phyloP scores from a whole-genome alignment of 2,888 invertebrate genomes.

The Ferdinandea cuprea region DNA sequence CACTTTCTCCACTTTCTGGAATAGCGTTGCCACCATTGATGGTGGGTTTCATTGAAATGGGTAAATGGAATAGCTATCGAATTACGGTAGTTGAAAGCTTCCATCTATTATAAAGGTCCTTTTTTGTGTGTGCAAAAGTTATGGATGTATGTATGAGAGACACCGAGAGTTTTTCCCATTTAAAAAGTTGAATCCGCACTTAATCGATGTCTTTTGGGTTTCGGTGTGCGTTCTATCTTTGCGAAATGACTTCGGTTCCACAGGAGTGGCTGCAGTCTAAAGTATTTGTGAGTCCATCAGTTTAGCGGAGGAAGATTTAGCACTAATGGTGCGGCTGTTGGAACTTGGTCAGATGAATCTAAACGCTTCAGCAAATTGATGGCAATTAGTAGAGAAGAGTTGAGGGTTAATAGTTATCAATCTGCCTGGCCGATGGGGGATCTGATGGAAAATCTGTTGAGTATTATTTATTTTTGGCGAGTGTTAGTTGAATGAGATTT shows the following conservation, averaged over 20 bases:
- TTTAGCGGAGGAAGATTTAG: constrained; percentile 25
- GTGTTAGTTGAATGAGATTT: too few species aligned
- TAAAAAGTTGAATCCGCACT: constrained; percentile 53
- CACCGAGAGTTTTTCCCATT: constrained; percentile 31
- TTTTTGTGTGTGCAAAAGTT: constrained; percentile 9
- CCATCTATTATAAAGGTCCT: constrained; percentile 47
- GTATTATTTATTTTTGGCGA: too few species aligned
- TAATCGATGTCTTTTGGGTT: constrained; percentile 63
- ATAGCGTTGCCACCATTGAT: constrained; percentile 7
- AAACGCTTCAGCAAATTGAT: constrained; percentile 20
- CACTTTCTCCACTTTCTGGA: constrained; percentile 21
- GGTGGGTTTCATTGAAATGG: constrained; percentile 37
- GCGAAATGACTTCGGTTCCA: constrained; percentile 34
- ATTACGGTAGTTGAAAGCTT: constrained; percentile 61
- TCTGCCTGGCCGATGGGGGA: too few species aligned
- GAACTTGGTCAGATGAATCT: neutral
- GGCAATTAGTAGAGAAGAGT: constrained; percentile 5
- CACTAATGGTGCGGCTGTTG: constrained; percentile 1
- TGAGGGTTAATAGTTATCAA: neutral
- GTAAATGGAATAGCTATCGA: constrained; percentile 54
- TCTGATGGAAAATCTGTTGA: too few species aligned
- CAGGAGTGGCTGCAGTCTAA: constrained; percentile 24
- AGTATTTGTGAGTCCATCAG: constrained; percentile 20
- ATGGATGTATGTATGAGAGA: constrained; percentile 13
- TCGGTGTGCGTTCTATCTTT: constrained; percentile 23